phyloP scores from a whole-genome alignment of 2,797 vertebrate species.

The Benthosema pterotum region DNA sequence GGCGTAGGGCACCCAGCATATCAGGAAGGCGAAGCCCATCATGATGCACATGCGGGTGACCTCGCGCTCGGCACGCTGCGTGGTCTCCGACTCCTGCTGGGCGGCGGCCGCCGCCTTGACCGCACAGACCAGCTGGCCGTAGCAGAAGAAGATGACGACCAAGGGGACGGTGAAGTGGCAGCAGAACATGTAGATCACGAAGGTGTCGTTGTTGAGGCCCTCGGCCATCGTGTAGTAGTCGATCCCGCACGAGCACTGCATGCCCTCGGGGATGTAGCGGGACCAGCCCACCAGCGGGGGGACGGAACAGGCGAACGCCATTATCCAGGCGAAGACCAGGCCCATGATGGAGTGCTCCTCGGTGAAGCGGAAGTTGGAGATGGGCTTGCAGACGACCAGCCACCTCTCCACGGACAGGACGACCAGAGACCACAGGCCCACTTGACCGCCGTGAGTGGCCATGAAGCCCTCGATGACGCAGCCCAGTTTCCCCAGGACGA shows the following conservation, averaged over 20 bases:
- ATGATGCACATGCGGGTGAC: conserved; percentile 96
- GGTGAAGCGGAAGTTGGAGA: conserved; percentile 95
- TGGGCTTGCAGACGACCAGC: conserved; percentile 96
- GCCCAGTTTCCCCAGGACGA: conserved; percentile 89
- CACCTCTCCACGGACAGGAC: conserved; percentile 94
- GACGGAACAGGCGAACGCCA: conserved; percentile 83
- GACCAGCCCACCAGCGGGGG: conserved; percentile 95
- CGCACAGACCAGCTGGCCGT: conserved; percentile 92
- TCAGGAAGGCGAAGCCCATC: conserved; percentile 90
- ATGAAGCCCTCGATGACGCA: conserved; percentile 95
- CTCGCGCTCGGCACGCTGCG: conserved; percentile 96
- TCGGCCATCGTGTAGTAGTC: conserved; percentile 96
- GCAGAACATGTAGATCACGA: conserved; percentile 95
- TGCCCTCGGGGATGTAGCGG: conserved; percentile 93
- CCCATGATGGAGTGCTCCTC: conserved; percentile 96
- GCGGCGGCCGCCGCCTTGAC: conserved; percentile 96
- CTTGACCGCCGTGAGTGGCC: conserved; percentile 92
- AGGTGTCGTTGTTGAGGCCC: conserved; percentile 94
- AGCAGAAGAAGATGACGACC: conserved; percentile 89
- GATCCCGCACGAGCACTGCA: conserved; percentile 96
- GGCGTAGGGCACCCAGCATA: conserved; percentile 93
- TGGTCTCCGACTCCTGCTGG: conserved; percentile 97
- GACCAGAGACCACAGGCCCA: conserved; percentile 93
- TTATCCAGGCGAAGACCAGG: conserved; percentile 86
- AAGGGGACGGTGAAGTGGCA: conserved; percentile 86